Evolutionary conservation across 2,113 vertebrate genomes (phyloP).

Genomic region (Sialia sialis): DNA sequence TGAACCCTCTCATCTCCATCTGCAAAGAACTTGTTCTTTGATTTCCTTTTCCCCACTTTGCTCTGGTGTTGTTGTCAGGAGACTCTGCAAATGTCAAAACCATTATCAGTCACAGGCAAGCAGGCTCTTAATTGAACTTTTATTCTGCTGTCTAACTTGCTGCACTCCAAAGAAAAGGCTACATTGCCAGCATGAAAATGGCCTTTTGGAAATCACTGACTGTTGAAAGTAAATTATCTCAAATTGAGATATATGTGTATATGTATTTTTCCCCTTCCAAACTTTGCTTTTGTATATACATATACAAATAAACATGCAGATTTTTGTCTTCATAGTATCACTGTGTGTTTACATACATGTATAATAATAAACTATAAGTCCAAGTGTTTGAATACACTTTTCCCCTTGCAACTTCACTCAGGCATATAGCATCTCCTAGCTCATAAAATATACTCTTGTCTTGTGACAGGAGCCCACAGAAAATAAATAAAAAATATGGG

Average conservation of each 20-base stretch:
- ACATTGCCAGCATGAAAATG: neutral
- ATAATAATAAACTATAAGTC: neutral
- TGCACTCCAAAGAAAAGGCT: neutral
- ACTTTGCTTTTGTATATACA: neutral
- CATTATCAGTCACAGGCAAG: constrained; percentile 53
- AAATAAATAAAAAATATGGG: neutral
- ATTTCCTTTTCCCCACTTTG: neutral
- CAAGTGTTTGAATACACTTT: neutral
- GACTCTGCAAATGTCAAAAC: constrained; percentile 70
- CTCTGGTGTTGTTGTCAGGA: constrained; percentile 2
- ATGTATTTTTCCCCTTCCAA: neutral
- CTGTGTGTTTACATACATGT: neutral
- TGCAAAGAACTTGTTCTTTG: neutral
- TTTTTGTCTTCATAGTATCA: neutral
- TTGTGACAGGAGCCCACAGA: neutral
- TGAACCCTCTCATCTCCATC: neutral
- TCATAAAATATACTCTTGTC: neutral
- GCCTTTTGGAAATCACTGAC: neutral
- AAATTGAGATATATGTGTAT: neutral
- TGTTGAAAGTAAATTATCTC: constrained; percentile 10
- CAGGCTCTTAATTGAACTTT: constrained; percentile 60
- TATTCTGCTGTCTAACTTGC: constrained; percentile 15
- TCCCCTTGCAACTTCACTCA: neutral
- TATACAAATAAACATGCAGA: neutral
- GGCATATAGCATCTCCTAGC: neutral